phyloP scores from a whole-genome alignment of 2,113 vertebrate species.

The Tragelaphus strepsiceros region DNA sequence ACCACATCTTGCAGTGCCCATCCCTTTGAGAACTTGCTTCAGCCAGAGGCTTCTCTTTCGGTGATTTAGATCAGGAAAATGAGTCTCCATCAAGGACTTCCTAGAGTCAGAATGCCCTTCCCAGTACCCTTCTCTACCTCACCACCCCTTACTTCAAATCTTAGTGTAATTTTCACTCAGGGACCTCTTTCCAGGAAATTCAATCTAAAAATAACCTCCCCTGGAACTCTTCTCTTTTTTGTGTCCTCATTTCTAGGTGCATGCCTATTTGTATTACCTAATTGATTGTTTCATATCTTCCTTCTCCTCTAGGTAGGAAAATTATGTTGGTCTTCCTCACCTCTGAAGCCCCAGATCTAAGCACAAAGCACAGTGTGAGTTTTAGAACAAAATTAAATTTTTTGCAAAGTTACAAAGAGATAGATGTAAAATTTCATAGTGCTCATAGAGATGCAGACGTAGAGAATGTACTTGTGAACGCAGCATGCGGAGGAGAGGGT shows the following conservation, averaged over 20 bases:
- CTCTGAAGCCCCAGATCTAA: not conserved
- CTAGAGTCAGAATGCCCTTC: too few relatives aligned
- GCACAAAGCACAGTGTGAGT: not conserved
- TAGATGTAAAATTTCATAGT: not conserved
- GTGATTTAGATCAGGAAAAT: not conserved
- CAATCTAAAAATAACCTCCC: not conserved
- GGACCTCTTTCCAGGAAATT: not conserved
- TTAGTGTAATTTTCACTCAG: not conserved
- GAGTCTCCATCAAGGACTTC: too few relatives aligned
- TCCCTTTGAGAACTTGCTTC: not conserved
- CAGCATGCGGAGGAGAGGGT: not conserved
- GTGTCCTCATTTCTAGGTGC: not conserved
- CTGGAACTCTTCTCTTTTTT: not conserved
- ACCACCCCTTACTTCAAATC: not conserved
- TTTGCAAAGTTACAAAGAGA: not conserved
- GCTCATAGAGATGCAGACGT: not conserved
- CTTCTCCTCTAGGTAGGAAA: not conserved
- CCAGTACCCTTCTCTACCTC: rapidly evolving
- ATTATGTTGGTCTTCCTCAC: not conserved
- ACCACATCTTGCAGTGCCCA: not conserved
- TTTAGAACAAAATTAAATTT: not conserved
- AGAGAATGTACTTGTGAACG: not conserved
- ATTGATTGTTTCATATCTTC: not conserved
- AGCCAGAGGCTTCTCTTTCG: not conserved
- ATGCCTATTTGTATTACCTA: not conserved